phyloP scores from a whole-genome alignment of 2,113 vertebrate genomes.

The Herpailurus yagouaroundi region DNA sequence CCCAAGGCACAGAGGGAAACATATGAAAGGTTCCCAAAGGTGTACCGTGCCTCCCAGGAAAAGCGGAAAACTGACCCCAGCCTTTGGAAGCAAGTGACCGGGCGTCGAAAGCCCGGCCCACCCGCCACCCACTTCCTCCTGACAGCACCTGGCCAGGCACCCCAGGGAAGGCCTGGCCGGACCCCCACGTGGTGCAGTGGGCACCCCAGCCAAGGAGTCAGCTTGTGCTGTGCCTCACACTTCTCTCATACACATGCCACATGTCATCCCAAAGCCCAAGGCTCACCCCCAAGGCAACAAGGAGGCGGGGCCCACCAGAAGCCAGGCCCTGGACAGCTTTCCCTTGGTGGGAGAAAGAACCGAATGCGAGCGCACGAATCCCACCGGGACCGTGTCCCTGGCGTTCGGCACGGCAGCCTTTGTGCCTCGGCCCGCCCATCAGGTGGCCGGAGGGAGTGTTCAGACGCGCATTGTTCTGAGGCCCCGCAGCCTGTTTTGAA shows the following conservation, averaged over 20 bases:
- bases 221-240: slow-evolving; percentile 49
- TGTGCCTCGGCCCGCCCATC: neutral
- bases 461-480: neutral
- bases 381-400: neutral
- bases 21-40: neutral
- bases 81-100: neutral
- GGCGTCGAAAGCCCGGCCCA: neutral
- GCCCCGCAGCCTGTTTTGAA: neutral
- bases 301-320: neutral
- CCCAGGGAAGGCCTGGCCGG: too few relatives aligned
- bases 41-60: neutral
- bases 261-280: slow-evolving; percentile 28
- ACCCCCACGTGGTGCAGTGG: neutral
- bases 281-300: neutral
- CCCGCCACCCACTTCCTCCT: neutral
- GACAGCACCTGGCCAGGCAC: neutral
- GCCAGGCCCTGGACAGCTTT: neutral
- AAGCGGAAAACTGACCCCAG: neutral
- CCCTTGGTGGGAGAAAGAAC: neutral
- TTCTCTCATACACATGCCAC: slow-evolving; percentile 43
- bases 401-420: fast-evolving
- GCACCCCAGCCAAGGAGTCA: slow-evolving; percentile 38
- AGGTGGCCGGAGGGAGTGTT: neutral
- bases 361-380: neutral
- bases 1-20: neutral